Evolutionary conservation across 2,888 invertebrate species (phyloP).

Genomic region (Arrhopalites spinosus): DNA sequence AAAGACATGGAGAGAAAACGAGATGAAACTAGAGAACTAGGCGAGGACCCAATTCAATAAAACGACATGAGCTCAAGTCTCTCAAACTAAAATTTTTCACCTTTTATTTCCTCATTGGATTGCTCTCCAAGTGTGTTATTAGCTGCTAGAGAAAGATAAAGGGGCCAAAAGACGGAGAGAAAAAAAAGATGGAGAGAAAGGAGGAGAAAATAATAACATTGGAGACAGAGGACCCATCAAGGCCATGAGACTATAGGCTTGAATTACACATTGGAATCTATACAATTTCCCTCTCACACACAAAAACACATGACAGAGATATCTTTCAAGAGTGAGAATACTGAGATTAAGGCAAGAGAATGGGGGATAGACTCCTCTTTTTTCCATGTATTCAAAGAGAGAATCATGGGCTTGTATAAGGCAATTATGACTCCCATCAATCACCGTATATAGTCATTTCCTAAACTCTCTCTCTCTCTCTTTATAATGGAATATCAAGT

Average conservation of each 20-base stretch:
- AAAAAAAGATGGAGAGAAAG: not conserved
- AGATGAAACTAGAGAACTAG: not conserved
- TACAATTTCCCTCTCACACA: too few relatives aligned
- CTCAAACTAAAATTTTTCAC: slow-evolving; percentile 1
- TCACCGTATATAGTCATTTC: slow-evolving; percentile 12
- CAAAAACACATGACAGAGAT: not conserved
- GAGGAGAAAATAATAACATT: not conserved
- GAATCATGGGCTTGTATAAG: slow-evolving; percentile 22
- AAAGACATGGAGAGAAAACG: not conserved
- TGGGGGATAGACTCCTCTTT: not conserved
- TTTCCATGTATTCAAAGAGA: not conserved
- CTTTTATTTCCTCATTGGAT: not conserved
- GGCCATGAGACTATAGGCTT: not conserved
- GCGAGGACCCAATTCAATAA: slow-evolving; percentile 10
- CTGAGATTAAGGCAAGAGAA: not conserved
- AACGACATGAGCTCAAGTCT: slow-evolving; percentile 4
- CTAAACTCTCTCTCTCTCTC: not conserved
- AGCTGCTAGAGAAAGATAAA: not conserved
- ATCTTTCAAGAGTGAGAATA: not conserved
- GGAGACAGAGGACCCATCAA: not conserved
- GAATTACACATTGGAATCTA: too few relatives aligned
- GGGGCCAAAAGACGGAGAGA: not conserved
- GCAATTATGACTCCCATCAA: slow-evolving; percentile 44
- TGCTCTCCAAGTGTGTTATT: not conserved
- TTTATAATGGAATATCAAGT: not conserved